Evolutionary conservation across 2,888 invertebrate species (phyloP), one percentile per base, ranked within the genome.

Genomic region (Pollenia griseotomentosa): DNA sequence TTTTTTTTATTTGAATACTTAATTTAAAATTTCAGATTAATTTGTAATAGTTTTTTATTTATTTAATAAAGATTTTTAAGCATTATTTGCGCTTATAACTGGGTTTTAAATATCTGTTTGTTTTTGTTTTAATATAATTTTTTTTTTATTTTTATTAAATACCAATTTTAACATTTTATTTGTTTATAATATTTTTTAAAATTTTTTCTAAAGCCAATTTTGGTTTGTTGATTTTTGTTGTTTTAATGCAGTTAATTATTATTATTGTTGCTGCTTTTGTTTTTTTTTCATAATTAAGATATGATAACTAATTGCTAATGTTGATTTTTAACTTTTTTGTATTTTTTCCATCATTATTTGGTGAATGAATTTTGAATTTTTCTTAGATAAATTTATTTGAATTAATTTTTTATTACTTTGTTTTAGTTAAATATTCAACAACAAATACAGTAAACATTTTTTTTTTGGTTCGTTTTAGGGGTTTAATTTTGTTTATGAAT

Each of bases 251-350:
- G 40, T 23, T 78, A 65, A 59, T 71, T 23, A 48, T 7, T 59
- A 57, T 48, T 40, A 53, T 23, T 78, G 40, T 10, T 48, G 12
- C 11, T 61, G 61, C n/a, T 53, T 81, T 66, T 33, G 10, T 19
- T 12, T 16, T 68, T 70, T 86, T 81, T 81, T 87, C 77, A 83
- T 80, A 82, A 82, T 84, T 42, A 61, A 86, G 86, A 86, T 88
- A 86, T 87, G 83, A 80, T 85, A 85, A 83, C 85, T 85, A 85
- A 87, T 87, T 87, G 87, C 83, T 87, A 83, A 80, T 23, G 79
- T 82, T 63, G 73, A 65, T 55, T 75, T 61, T 75, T 46, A 65
- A 42, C 71, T 59, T 74, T 51, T 86, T 74, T 83, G 19, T 23
- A n/a, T 23, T 59, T 33, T 80, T 53, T 57, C 53, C 14, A n/a